These are phyloP conservation scores for Rhingia campestris DNA, from an alignment of 2,888 invertebrate species.

Conservation along the genomic window DNA sequence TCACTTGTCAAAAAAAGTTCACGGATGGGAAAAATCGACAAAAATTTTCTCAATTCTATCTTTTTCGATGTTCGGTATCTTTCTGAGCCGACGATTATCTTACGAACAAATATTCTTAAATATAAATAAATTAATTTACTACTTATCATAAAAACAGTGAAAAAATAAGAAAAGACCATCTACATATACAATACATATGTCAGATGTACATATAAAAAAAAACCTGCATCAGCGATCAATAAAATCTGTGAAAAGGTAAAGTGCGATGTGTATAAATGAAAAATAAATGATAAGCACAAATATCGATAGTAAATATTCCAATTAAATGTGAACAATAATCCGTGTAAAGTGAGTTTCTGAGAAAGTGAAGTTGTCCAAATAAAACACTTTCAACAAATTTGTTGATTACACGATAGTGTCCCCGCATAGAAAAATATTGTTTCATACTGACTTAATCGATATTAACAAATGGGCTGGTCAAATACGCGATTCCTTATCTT, in stretches of 20 bases:
- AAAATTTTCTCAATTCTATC: conserved; percentile 48
- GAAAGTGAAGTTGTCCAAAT: conserved; percentile 36
- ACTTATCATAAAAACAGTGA: conserved; percentile 25
- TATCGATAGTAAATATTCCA: neutral
- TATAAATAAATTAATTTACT: conserved; percentile 16
- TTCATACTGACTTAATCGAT: conserved; percentile 25
- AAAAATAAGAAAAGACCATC: conserved; percentile 16
- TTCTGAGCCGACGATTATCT: conserved; percentile 33
- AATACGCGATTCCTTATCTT: conserved; percentile 21
- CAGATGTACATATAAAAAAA: conserved; percentile 15
- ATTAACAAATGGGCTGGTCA: neutral
- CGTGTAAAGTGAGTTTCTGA: conserved; percentile 11
- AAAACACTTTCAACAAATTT: conserved; percentile 33
- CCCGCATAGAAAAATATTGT: neutral
- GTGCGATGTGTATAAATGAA: conserved; percentile 42
- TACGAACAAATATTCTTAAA: conserved; percentile 7
- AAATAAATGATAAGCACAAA: conserved; percentile 13
- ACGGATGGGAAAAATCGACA: conserved; percentile 65
- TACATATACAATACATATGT: conserved; percentile 12
- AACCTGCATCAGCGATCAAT: conserved; percentile 65
- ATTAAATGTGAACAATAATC: conserved; percentile 2
- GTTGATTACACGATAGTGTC: conserved; percentile 33
- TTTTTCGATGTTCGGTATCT: conserved; percentile 37
- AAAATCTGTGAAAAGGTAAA: conserved; percentile 66
- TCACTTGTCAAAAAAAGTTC: conserved; percentile 43